These are phyloP conservation scores for Aporophyla lueneburgensis DNA, from an alignment of 2,888 invertebrate species.

Conservation along the genomic window DNA sequence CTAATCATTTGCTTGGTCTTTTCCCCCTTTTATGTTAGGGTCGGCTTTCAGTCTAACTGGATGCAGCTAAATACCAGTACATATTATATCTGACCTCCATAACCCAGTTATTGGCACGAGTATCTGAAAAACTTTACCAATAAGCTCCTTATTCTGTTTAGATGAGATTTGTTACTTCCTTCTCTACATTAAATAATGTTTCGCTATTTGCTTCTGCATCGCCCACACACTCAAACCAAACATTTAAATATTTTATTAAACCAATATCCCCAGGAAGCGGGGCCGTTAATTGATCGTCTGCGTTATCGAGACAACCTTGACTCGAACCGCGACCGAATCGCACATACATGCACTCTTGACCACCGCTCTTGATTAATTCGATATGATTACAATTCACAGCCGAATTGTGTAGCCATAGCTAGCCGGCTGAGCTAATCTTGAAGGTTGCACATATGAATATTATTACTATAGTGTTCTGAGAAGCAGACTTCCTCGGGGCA, in stretches of 20 bases:
- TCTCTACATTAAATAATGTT: conserved; percentile 5
- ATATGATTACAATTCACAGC: conserved; percentile 53
- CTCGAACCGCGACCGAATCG: conserved; percentile 48
- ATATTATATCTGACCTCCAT: too few species aligned
- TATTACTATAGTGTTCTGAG: conserved; percentile 57
- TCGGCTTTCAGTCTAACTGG: too few species aligned
- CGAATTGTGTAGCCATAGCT: conserved; percentile 39
- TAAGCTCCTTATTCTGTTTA: neutral
- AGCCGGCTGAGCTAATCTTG: conserved; percentile 48
- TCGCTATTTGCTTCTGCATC: conserved; percentile 15
- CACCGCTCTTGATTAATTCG: conserved; percentile 53
- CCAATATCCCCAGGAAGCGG: conserved; percentile 46
- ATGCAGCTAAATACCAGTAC: too few species aligned
- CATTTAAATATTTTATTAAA: conserved; percentile 58
- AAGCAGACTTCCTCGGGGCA: conserved; percentile 60
- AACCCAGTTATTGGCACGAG: too few species aligned
- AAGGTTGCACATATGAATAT: conserved; percentile 52
- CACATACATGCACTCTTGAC: conserved; percentile 60
- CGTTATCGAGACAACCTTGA: conserved; percentile 66
- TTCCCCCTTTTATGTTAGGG: too few species aligned
- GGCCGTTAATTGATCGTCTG: conserved; percentile 61
- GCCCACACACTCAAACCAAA: conserved; percentile 25
- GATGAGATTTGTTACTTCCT: too few species aligned
- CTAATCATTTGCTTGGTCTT: too few species aligned
- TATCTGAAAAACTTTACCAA: neutral